Evolutionary conservation across 2,888 invertebrate genomes (phyloP).

Genomic region (Entomobrya proxima): DNA sequence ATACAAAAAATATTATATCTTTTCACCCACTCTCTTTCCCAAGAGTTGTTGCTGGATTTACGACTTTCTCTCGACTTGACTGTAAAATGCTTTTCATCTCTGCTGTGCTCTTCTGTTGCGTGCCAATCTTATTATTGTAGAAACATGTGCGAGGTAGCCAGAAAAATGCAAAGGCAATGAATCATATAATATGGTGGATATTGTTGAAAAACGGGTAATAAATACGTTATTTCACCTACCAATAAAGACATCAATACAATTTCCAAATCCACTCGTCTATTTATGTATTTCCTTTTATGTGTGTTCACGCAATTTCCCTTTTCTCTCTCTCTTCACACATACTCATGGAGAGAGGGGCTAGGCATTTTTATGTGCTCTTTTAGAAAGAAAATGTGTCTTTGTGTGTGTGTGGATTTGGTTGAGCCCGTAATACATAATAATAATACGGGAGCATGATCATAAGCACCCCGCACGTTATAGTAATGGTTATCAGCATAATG

Average conservation of each 20-base stretch:
- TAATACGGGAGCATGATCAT: not conserved
- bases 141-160: not conserved
- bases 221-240: slow-evolving; percentile 41
- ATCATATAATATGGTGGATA: slow-evolving; percentile 40
- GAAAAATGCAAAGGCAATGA: not conserved
- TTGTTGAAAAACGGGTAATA: not conserved
- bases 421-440: slow-evolving; percentile 50
- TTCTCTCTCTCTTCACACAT: slow-evolving; percentile 1
- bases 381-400: not conserved
- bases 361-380: not conserved
- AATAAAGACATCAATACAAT: slow-evolving; percentile 58
- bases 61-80: slow-evolving; percentile 54
- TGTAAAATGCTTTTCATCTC: slow-evolving; percentile 19
- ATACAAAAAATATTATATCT: slow-evolving; percentile 49
- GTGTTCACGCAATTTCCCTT: slow-evolving; percentile 44
- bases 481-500: slow-evolving; percentile 62
- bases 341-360: not conserved
- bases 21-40: not conserved
- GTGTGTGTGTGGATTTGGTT: slow-evolving; percentile 53
- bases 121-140: not conserved
- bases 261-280: slow-evolving; percentile 43
- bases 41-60: slow-evolving; percentile 63
- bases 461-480: too few species aligned
- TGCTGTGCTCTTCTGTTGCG: not conserved
- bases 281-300: not conserved